phyloP scores from a whole-genome alignment of 2,797 vertebrate genomes.

The Rhinophrynus dorsalis region DNA sequence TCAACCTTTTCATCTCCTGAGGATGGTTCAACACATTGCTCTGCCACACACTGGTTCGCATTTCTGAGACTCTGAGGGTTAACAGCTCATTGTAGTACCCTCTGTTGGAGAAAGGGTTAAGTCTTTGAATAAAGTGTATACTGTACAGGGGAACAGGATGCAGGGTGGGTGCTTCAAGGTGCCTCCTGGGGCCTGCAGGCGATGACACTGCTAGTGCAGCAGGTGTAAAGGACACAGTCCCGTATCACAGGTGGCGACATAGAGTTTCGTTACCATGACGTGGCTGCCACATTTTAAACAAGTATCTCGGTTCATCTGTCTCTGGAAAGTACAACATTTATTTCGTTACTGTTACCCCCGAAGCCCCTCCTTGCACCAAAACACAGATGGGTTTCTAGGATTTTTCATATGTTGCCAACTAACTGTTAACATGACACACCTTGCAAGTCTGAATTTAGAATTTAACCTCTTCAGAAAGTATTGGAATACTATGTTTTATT shows the following conservation, averaged over 20 bases:
- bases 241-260: conserved; percentile 18
- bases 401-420: not conserved
- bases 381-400: conserved; percentile 9
- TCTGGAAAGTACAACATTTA: conserved; percentile 36
- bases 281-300: conserved; percentile 6
- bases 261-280: conserved; percentile 26
- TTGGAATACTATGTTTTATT: too few species aligned
- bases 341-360: conserved; percentile 13
- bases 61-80: too few species aligned
- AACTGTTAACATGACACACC: not conserved
- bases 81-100: too few species aligned
- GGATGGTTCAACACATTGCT: too few species aligned
- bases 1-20: too few species aligned
- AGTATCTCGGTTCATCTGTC: conserved; percentile 15
- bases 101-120: not conserved
- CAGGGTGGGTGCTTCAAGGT: not conserved
- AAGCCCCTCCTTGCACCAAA: not conserved
- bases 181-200: not conserved
- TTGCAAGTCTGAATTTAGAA: not conserved
- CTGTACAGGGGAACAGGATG: not conserved
- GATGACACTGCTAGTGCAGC: conserved; percentile 16
- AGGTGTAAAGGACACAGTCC: conserved; percentile 16
- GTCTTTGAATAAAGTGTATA: not conserved
- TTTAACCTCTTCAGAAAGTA: not conserved
- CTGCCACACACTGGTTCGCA: too few species aligned